Evolutionary conservation across 2,113 vertebrate species (phyloP).

Genomic region (Lynx canadensis): DNA sequence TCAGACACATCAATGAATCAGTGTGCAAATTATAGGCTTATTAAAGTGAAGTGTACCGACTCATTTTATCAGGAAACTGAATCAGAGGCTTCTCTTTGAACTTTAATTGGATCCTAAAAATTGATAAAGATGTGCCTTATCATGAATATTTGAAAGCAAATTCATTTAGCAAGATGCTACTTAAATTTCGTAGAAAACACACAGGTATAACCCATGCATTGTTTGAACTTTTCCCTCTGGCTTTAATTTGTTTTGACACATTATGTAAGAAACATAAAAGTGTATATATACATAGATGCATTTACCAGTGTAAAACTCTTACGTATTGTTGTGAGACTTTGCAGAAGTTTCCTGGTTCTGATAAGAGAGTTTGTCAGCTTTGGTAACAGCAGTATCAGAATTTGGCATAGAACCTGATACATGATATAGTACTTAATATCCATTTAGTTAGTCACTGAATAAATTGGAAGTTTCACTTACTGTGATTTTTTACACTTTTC

Average conservation of each 20-base stretch:
- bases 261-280: neutral
- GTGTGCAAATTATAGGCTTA: neutral
- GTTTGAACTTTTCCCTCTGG: neutral
- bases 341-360: neutral
- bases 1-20: neutral
- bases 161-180: neutral
- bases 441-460: neutral
- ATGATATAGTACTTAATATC: neutral
- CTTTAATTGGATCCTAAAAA: neutral
- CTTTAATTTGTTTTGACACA: slow-evolving; percentile 22
- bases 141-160: neutral
- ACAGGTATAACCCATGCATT: neutral
- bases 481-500: neutral
- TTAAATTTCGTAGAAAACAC: neutral
- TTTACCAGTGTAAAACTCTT: neutral
- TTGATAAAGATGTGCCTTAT: neutral
- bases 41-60: neutral
- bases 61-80: neutral
- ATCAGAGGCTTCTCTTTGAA: neutral
- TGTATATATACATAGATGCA: neutral
- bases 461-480: neutral
- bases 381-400: neutral
- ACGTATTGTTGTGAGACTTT: neutral
- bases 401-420: neutral
- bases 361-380: neutral